Evolutionary conservation across 2,113 vertebrate species (phyloP).

Genomic region (Isurus oxyrinchus): DNA sequence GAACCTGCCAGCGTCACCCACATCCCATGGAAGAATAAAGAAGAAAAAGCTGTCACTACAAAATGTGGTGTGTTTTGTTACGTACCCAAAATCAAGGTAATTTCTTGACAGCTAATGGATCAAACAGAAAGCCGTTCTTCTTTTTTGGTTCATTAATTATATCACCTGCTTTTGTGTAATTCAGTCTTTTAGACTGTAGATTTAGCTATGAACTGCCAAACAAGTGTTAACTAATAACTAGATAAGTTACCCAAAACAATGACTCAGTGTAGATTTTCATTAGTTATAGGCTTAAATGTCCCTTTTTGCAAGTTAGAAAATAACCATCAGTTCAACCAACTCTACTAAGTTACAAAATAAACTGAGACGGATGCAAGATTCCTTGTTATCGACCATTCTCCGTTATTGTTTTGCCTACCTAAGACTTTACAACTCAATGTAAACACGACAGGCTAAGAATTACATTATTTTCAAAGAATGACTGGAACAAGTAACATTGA

Average conservation of each 20-base stretch:
- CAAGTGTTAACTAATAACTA: not conserved
- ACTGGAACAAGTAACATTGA: not conserved
- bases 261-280: not conserved
- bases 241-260: not conserved
- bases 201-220: not conserved
- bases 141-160: not conserved
- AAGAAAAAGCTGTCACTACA: not conserved
- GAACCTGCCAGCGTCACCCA: not conserved
- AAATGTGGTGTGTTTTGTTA: not conserved
- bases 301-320: not conserved
- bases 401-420: not conserved
- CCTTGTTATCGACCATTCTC: not conserved
- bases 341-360: not conserved
- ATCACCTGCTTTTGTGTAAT: not conserved
- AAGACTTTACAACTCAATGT: not conserved
- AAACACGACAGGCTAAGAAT: not conserved
- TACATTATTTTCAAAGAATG: not conserved
- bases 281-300: not conserved
- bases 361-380: not conserved
- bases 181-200: not conserved
- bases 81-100: not conserved
- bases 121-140: not conserved
- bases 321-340: not conserved
- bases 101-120: not conserved
- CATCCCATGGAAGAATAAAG: not conserved